Base-by-base conservation (phyloP, 2,113 vertebrate species). In the Neoarius graeffei region DNA sequence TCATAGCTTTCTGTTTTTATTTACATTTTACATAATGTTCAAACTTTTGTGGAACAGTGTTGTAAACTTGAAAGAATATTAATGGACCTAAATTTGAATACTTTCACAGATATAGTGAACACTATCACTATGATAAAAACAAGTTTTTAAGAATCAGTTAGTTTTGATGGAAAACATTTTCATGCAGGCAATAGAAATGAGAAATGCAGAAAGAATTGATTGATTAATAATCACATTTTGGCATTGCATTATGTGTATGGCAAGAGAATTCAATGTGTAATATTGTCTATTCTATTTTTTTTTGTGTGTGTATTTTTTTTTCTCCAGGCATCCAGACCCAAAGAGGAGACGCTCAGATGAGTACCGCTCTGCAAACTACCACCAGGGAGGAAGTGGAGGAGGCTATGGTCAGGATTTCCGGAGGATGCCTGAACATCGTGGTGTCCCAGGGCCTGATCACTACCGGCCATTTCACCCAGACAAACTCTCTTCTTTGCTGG, bases 281-380 rank as follows among this genome's bases (percentile, higher is more conserved):
- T 73, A 13, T 67, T 62, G 27, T 30, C 5, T 15, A 35, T 42
- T 48, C 15, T 48, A 35, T 76, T 30, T 56, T 19, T 52, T 27
- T 60, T 25, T 57, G n/a, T n/a, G n/a, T 27, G 42, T 42, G n/a
- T 48, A 13, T 62, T 30, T 23, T 48, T 81, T 54, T 81, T 8
- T 89, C 85, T 86, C 0, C 92, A 99, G 98, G 91, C 97, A 99
- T 91, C 95, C 97, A 50, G 98, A 99, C 85, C 94, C 96, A 74
- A 99, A 99, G 91, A 95, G 98, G 13, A 95, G 98, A 74, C 95
- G 98, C 15, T 94, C 96, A 0, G 98, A 99, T 23, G 98, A 99
- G 1, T 99, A 99, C 91, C 93, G 97, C 89, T 94, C 97, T 69
- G 96, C 96, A n/a, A 97, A 95, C 92, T 98, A 98, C 94, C 94